Conservation (phyloP, 2,797 vertebrate species). For the Gymnoscopelus microlampas region DNA sequence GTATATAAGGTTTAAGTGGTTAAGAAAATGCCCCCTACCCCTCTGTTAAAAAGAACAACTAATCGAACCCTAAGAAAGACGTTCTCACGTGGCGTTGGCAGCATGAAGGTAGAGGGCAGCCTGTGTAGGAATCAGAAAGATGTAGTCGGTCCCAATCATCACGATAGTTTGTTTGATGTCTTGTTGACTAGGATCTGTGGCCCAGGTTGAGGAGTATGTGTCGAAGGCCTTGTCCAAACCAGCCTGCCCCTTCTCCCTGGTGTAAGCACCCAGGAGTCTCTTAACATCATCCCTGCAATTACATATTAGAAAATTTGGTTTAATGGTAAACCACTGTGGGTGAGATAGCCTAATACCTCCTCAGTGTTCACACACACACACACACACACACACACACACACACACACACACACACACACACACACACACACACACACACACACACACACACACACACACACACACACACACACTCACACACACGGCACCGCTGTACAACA, state of each 20-base stretch:
- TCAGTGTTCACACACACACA: no score
- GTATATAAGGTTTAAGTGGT: no score
- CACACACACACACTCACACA: no score
- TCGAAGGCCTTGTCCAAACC: constrained; percentile 71
- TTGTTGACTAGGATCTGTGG: constrained; percentile 64
- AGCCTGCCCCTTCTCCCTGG: constrained; percentile 71
- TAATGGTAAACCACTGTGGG: neutral
- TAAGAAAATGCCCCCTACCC: no score
- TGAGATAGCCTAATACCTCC: no score
- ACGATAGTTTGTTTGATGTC: constrained; percentile 87
- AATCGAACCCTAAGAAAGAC: neutral
- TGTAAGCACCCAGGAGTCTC: constrained; percentile 77
- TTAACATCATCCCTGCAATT: constrained; percentile 78
- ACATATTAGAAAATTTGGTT: neutral
- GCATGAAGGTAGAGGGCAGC: constrained; percentile 83
- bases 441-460: no score
- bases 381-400: no score
- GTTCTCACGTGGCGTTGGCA: constrained; percentile 82
- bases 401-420: no score
- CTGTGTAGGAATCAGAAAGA: constrained; percentile 90
- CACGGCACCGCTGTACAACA: no score
- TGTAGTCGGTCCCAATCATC: constrained; percentile 84
- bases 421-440: no score
- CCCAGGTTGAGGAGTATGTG: constrained; percentile 84
- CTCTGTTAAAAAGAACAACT: no score